phyloP scores from a whole-genome alignment of 2,888 invertebrate genomes.

The Orchestes rusci region DNA sequence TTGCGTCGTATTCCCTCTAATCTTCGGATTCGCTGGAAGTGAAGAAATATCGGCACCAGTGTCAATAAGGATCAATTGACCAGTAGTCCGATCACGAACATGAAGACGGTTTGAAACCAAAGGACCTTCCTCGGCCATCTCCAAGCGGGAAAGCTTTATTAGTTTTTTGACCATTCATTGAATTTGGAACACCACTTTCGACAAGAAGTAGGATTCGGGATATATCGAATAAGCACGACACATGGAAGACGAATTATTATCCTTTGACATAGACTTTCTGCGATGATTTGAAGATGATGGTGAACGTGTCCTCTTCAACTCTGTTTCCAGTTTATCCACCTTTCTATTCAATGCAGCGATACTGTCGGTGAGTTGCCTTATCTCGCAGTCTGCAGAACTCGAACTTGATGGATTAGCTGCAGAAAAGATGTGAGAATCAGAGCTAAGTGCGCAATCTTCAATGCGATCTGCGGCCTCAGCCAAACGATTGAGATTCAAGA shows the following conservation, averaged over 20 bases:
- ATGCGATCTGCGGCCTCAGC: constrained; percentile 1
- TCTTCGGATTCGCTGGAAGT: not conserved
- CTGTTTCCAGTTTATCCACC: not conserved
- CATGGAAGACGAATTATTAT: not conserved
- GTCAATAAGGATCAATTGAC: not conserved
- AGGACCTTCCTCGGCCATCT: not conserved
- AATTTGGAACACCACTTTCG: constrained; percentile 3
- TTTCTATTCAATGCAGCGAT: constrained; percentile 1
- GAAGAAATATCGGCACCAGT: not conserved
- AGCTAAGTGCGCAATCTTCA: not conserved
- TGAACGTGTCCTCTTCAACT: not conserved
- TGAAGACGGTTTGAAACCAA: not conserved
- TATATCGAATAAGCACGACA: not conserved
- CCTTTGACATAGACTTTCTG: not conserved
- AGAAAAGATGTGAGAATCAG: not conserved
- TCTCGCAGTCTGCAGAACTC: not conserved
- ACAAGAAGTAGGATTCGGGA: constrained; percentile 3
- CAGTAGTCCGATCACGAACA: not conserved
- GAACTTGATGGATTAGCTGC: not conserved
- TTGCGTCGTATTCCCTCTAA: not conserved
- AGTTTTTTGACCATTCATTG: constrained; percentile 2
- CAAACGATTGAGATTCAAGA: not conserved
- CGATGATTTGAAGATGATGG: constrained; percentile 1
- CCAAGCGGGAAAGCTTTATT: constrained; percentile 3
- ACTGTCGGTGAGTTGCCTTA: constrained; percentile 2